Base-by-base conservation (phyloP, 2,113 vertebrate species). In the Trematomus loennbergii region DNA sequence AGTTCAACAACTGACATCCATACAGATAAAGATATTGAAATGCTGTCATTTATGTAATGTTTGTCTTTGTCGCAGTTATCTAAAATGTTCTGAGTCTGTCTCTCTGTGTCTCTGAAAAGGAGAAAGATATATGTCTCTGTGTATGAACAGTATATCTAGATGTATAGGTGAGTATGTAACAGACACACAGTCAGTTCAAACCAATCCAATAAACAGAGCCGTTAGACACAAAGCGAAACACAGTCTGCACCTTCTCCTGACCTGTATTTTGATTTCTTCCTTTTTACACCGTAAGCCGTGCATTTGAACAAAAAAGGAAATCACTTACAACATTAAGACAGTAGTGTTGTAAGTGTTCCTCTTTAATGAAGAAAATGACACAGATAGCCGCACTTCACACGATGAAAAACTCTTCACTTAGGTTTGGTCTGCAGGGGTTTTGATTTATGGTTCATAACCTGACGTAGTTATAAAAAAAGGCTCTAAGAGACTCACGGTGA, bases 181-280 rank as follows among this genome's bases (percentile, higher is more conserved):
- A 66, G 20, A 72, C 25, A 62, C 29, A 61, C n/a, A 58, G 18
- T 54, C 29, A 3, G 53, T 49, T 67, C 17, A 58, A 76, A 67
- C 46, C 61, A 29, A 3, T 29, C 25, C 25, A 29, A 29, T 29
- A 29, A 29, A 29, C 25, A 3, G 25, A 29, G 25, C 25, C 25
- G 25, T 29, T 29, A 29, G 25, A 29, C 57, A 55, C 65, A 67
- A 5, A 58, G 18, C 13, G n/a, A 16, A 69, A 73, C 45, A 78
- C 49, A 49, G 45, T 40, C 53, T 62, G 36, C 22, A 57, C 60
- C 62, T 69, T 69, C 18, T 25, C 46, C 10, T 22, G 11, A 12
- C 55, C 13, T 45, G 12, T 33, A 3, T 75, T 12, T 12, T 55
- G 40, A 36, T 50, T 0, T 36, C 10, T 15, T 40, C 9, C 40